Conservation (phyloP, 1,140 invertebrate genomes). For the Microplitis mediator region DNA sequence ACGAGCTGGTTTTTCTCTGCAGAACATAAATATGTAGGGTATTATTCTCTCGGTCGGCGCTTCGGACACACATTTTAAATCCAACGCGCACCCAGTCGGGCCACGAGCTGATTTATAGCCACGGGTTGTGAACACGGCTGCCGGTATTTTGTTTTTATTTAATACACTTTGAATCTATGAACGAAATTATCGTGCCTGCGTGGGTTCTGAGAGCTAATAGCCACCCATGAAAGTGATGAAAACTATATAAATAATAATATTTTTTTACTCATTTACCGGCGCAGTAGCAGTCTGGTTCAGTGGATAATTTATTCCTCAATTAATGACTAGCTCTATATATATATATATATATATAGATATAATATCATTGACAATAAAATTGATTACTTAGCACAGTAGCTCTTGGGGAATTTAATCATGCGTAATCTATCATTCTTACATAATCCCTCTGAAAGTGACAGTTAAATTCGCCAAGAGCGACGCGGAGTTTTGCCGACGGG, state of each 20-base stretch:
- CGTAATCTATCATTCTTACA: background rate
- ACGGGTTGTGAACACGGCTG: conserved; percentile 57
- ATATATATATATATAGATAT: background rate
- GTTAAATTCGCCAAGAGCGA: background rate
- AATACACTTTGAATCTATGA: conserved; percentile 51
- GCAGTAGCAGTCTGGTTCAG: too few relatives aligned
- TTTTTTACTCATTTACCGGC: too few relatives aligned
- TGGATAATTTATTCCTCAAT: too few relatives aligned
- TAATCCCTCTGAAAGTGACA: conserved; percentile 1
- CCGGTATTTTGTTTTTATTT: conserved; percentile 63
- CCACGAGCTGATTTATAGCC: conserved; percentile 56
- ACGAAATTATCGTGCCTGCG: conserved; percentile 23
- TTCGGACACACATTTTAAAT: conserved; percentile 33
- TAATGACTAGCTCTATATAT: too few relatives aligned
- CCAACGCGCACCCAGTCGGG: background rate
- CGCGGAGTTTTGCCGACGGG: too few relatives aligned
- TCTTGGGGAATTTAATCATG: background rate
- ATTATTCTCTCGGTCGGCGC: conserved; percentile 50
- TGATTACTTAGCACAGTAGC: too few relatives aligned
- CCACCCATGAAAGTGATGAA: too few relatives aligned
- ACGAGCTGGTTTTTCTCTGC: conserved; percentile 44
- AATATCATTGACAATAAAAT: background rate
- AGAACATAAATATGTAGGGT: conserved; percentile 58
- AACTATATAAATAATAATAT: too few relatives aligned
- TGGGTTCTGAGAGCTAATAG: background rate